phyloP scores from a whole-genome alignment of 1,140 invertebrate genomes.

The Drosophila seguyi region DNA sequence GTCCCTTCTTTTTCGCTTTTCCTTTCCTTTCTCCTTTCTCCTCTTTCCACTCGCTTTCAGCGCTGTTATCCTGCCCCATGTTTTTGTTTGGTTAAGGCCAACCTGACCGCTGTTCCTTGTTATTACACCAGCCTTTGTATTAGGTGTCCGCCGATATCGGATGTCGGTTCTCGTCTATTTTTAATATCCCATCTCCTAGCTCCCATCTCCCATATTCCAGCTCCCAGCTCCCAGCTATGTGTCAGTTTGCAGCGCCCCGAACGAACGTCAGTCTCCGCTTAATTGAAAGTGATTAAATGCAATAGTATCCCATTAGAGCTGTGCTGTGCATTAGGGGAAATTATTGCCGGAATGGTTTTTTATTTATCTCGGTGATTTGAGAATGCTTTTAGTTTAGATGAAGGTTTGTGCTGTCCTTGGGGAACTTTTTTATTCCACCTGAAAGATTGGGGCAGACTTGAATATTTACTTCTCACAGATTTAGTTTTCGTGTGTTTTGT shows the following conservation, averaged over 20 bases:
- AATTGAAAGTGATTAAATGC: conserved; percentile 63
- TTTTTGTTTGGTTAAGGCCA: conserved; percentile 27
- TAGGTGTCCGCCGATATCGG: conserved; percentile 49
- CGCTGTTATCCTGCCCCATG: not conserved
- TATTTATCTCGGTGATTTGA: conserved; percentile 33
- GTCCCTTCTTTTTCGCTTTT: conserved; percentile 17
- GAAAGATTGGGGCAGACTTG: conserved; percentile 3
- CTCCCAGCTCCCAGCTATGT: conserved; percentile 34
- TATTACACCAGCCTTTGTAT: conserved; percentile 41
- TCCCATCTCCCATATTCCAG: not conserved
- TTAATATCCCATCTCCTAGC: conserved; percentile 36
- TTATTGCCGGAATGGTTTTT: conserved; percentile 34
- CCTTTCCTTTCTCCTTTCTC: not conserved
- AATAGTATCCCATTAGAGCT: conserved; percentile 49
- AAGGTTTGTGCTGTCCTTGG: not conserved
- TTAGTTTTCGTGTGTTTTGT: conserved; percentile 3
- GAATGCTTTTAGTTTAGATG: conserved; percentile 22
- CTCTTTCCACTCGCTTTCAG: not conserved
- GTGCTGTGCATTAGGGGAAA: conserved; percentile 46
- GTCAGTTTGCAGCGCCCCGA: conserved; percentile 33
- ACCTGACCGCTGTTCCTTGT: conserved; percentile 37
- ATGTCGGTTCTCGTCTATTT: conserved; percentile 58
- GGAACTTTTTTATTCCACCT: conserved; percentile 11
- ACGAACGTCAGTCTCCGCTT: conserved; percentile 26
- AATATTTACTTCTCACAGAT: not conserved